Evolutionary conservation across 2,888 invertebrate species (phyloP).

Genomic region (Eilema depressum): DNA sequence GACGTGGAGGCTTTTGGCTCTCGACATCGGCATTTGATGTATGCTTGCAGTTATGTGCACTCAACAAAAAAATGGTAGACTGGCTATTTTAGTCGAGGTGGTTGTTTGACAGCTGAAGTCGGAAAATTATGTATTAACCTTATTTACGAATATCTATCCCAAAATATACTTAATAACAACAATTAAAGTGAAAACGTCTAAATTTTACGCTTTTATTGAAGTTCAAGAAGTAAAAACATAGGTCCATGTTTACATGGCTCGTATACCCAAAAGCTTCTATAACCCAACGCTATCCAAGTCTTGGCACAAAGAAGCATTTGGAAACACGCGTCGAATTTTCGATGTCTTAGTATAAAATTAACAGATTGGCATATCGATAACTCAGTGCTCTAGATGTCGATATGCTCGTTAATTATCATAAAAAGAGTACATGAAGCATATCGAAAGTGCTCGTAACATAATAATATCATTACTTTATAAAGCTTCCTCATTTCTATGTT

Average conservation of each 20-base stretch:
- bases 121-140: too few species aligned
- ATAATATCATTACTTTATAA: constrained; percentile 29
- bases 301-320: too few species aligned
- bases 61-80: neutral
- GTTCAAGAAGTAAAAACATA: too few species aligned
- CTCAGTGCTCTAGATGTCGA: neutral
- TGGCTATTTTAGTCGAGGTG: neutral
- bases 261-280: too few species aligned
- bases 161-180: too few species aligned
- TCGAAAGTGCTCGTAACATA: neutral
- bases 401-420: neutral
- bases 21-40: neutral
- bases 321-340: neutral
- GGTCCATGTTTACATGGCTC: too few species aligned
- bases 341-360: neutral
- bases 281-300: too few species aligned
- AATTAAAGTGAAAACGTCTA: too few species aligned
- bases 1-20: constrained; percentile 1
- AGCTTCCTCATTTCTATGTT: constrained; percentile 35
- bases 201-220: neutral
- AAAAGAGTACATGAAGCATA: neutral
- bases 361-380: neutral
- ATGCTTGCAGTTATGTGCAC: neutral
- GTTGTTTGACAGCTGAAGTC: neutral
- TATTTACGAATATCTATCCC: too few species aligned